phyloP scores from a whole-genome alignment of 2,113 vertebrate species.

The Sterrhoptilus dennistouni region DNA sequence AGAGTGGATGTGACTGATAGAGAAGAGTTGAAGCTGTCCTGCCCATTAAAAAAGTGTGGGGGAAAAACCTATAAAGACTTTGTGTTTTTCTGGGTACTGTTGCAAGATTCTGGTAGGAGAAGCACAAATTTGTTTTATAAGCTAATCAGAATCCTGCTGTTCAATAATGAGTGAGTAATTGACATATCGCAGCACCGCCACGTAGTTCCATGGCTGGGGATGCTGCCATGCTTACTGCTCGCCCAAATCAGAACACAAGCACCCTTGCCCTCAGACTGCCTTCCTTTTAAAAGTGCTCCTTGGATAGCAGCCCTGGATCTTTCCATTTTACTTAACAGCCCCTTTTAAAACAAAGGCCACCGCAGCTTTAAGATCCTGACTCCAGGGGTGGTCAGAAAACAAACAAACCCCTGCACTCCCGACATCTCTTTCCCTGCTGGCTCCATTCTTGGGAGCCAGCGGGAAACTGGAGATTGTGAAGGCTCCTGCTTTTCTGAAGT shows the following conservation, averaged over 20 bases:
- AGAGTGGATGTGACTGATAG: background rate
- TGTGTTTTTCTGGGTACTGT: conserved; percentile 32
- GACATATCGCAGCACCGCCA: background rate
- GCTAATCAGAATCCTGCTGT: conserved; percentile 64
- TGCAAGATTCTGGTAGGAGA: conserved; percentile 45
- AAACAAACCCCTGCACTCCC: background rate
- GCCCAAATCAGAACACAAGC: background rate
- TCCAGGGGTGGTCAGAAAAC: conserved; percentile 59
- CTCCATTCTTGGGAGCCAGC: conserved; percentile 55
- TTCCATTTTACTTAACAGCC: background rate
- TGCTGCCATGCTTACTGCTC: background rate
- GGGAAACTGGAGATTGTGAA: conserved; percentile 24
- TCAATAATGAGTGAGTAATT: conserved; percentile 71
- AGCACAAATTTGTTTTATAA: conserved; percentile 62
- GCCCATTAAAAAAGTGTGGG: background rate
- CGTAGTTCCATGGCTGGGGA: background rate
- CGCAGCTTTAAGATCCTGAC: conserved; percentile 21
- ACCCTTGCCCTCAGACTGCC: conserved; percentile 38
- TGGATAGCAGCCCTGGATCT: background rate
- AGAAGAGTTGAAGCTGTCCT: background rate
- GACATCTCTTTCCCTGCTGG: conserved; percentile 32
- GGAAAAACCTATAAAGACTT: background rate
- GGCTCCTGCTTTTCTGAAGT: conserved; percentile 15
- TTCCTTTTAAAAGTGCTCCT: background rate
- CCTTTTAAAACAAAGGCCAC: conserved; percentile 31